Evolutionary conservation across 2,797 vertebrate species (phyloP).

Genomic region (Eurystomus glaucurus): DNA sequence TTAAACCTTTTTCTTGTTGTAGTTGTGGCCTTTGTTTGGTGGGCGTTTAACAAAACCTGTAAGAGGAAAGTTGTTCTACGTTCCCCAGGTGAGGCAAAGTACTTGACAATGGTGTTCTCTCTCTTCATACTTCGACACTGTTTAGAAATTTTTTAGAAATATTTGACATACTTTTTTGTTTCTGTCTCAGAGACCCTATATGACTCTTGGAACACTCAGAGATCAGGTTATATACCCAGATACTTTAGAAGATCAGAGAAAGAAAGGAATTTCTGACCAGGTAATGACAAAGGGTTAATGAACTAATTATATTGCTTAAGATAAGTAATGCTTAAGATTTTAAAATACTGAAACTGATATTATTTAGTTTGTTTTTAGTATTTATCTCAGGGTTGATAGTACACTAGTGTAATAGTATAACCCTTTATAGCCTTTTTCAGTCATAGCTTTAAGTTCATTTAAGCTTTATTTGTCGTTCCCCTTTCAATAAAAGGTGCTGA

Average conservation of each 20-base stretch:
- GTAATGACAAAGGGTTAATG: slow-evolving; percentile 71
- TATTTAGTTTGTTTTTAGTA: neutral
- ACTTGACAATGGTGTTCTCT: neutral
- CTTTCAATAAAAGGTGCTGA: slow-evolving; percentile 89
- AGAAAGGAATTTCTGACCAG: slow-evolving; percentile 94
- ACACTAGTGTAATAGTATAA: neutral
- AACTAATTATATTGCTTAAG: neutral
- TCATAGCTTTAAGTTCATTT: neutral
- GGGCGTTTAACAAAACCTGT: slow-evolving; percentile 96
- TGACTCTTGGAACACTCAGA: slow-evolving; percentile 95
- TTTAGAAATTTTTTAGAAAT: no score
- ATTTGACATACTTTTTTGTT: neutral
- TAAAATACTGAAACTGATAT: neutral
- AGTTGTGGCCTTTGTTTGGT: slow-evolving; percentile 98
- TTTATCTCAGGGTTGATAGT: neutral
- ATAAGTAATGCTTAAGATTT: neutral
- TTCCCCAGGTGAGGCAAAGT: slow-evolving; percentile 91
- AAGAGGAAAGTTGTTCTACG: slow-evolving; percentile 97
- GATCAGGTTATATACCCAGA: slow-evolving; percentile 99
- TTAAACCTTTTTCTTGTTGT: neutral
- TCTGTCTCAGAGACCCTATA: slow-evolving; percentile 92
- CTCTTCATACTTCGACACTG: neutral
- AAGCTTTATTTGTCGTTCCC: slow-evolving; percentile 16
- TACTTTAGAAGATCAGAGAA: slow-evolving; percentile 91
- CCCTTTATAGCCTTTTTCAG: neutral